Evolutionary conservation across 2,113 vertebrate species (phyloP).

Genomic region (Dinomys branickii): DNA sequence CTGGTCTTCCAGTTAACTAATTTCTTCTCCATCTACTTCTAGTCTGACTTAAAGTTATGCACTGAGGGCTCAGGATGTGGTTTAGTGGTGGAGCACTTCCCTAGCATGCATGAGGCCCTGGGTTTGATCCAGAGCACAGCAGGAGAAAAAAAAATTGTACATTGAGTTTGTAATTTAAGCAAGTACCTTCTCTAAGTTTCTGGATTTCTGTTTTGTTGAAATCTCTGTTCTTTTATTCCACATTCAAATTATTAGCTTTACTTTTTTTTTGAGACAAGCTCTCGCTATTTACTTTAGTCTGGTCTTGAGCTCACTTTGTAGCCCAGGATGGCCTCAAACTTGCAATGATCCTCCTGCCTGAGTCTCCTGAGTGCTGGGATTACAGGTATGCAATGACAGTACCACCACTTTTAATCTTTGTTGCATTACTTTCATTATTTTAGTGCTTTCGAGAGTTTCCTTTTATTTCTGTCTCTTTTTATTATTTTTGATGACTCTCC

Average conservation of each 20-base stretch:
- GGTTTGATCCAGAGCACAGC: neutral
- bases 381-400: too few relatives aligned
- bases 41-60: neutral
- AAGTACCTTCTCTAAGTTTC: neutral
- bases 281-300: too few relatives aligned
- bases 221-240: neutral
- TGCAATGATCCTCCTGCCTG: too few relatives aligned
- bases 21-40: neutral
- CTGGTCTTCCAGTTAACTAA: neutral
- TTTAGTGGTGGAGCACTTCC: neutral
- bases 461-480: neutral
- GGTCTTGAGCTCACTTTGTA: too few relatives aligned
- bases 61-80: neutral
- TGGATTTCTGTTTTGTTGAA: neutral
- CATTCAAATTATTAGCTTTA: neutral
- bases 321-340: too few relatives aligned
- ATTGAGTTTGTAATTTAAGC: neutral
- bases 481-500: neutral
- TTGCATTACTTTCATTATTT: slow-evolving; percentile 8
- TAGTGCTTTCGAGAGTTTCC: neutral
- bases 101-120: neutral
- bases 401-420: neutral
- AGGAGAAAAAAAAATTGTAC: neutral
- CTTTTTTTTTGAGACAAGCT: too few relatives aligned
- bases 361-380: too few relatives aligned